Evolutionary conservation across 2,797 vertebrate species (phyloP), one percentile per base, ranked within the genome.

Genomic region (Darevskia nairensis): DNA sequence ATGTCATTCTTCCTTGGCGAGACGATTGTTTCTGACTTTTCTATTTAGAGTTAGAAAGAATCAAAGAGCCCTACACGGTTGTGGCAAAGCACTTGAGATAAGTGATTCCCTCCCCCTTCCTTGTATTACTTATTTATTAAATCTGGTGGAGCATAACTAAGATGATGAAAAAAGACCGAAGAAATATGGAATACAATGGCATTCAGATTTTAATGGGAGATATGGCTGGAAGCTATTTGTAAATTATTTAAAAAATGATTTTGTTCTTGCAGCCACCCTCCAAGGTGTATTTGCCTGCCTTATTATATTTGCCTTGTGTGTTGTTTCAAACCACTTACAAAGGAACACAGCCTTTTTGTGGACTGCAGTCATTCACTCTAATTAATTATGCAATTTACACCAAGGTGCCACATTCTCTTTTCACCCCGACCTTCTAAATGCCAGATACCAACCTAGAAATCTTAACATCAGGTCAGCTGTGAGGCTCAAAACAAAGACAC

Each of bases 231-330:
- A 97, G 97, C 96, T 93, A 96, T 97, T 96, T 95, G 94, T 97
- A 96, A 97, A 97, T 97, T 97, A 97, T 97, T 97, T 96, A 97
- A 96, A 96, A 96, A 97, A 97, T 89, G 74, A 97, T 97, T 96
- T 95, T 95, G 91, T 96, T 96, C 96, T 96, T 91, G 79, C 92
- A 95, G 95, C 90, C 66, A 85, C 94, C 94, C 96, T 97, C 96
- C 85, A 91, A 97, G 97, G 96, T 96, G 91, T 96, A 91, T 96
- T 97, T 97, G 93, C 96, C 95, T 96, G 96, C 93, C 95, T 96
- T 94, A 94, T 96, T 96, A 96, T 94, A 94, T 92, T 94, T 94
- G 91, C 95, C 93, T 94, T 96, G 88, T 95, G 90, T 90, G 92
- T 92, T 93, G 91, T 93, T 94, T 93, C 94, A 94, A 96, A 92